A percentile compares a stretch with the other conserved stretches of the same genome.
phyloP scores from a whole-genome alignment of 2,113 vertebrate genomes.

The Ahaetulla prasina region DNA sequence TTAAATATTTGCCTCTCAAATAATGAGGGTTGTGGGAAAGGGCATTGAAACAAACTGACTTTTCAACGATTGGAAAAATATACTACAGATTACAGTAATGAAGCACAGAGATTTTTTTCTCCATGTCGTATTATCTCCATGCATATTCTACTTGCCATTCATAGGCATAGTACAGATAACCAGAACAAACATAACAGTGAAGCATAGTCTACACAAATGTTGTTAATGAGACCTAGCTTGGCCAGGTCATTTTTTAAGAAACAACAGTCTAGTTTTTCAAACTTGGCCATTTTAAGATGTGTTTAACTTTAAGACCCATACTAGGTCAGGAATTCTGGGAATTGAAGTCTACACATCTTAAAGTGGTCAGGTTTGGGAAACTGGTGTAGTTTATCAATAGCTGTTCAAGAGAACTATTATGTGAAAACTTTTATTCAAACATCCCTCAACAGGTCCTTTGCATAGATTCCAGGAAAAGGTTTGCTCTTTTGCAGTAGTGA shows the following conservation, averaged over 20 bases:
- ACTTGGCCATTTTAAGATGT: neutral
- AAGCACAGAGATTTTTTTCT: neutral
- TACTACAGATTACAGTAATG: constrained; percentile 11
- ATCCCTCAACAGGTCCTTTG: neutral
- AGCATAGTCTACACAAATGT: neutral
- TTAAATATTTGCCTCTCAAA: constrained; percentile 54
- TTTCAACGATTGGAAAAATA: constrained; percentile 35
- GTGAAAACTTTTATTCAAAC: neutral
- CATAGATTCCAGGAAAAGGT: neutral
- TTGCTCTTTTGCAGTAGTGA: neutral
- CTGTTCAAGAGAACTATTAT: neutral
- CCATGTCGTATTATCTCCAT: neutral
- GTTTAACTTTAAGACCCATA: neutral
- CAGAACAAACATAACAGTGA: neutral
- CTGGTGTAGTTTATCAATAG: neutral
- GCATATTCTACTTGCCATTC: neutral
- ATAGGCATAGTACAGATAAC: neutral
- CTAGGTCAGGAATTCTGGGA: neutral
- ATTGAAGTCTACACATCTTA: neutral
- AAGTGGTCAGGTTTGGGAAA: neutral
- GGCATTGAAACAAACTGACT: constrained; percentile 47
- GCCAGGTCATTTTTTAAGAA: neutral
- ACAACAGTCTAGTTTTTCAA: neutral
- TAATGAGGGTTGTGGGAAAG: constrained; percentile 28
- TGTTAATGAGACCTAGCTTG: neutral